Evolutionary conservation across 2,113 vertebrate species (phyloP).

Genomic region (Myiozetetes cayanensis): DNA sequence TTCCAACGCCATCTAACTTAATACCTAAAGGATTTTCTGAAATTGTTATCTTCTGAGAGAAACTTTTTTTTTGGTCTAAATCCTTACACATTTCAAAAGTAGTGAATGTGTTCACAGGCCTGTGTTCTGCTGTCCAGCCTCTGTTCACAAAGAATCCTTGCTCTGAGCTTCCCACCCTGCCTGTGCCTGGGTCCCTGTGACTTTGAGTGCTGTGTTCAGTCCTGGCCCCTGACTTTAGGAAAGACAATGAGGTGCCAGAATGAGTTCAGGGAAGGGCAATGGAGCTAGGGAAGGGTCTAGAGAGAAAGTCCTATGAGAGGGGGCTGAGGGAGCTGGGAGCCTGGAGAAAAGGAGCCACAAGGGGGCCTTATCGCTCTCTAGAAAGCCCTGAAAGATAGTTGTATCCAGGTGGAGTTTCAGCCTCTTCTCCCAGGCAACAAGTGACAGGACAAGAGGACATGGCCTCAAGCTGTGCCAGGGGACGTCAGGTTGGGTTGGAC

Average conservation of each 20-base stretch:
- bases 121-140: background rate
- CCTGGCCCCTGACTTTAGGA: background rate
- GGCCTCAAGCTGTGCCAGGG: background rate
- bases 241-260: background rate
- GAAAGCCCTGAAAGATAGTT: background rate
- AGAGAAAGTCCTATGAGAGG: background rate
- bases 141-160: background rate
- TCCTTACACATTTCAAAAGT: background rate
- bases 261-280: background rate
- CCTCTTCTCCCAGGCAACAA: background rate
- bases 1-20: background rate
- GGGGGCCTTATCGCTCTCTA: background rate
- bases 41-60: background rate
- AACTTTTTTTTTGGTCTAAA: background rate
- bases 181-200: rapidly evolving
- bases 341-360: background rate
- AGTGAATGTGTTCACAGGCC: background rate
- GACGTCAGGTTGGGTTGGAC: background rate
- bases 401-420: rapidly evolving
- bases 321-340: background rate
- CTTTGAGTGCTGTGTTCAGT: background rate
- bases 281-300: background rate
- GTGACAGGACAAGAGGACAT: background rate
- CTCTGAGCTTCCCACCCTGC: background rate
- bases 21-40: background rate